Percentiles rank a stretch among this genome's conserved stretches.
Evolutionary conservation across 1,140 invertebrate species (phyloP).

Genomic region (Dryas iulia): DNA sequence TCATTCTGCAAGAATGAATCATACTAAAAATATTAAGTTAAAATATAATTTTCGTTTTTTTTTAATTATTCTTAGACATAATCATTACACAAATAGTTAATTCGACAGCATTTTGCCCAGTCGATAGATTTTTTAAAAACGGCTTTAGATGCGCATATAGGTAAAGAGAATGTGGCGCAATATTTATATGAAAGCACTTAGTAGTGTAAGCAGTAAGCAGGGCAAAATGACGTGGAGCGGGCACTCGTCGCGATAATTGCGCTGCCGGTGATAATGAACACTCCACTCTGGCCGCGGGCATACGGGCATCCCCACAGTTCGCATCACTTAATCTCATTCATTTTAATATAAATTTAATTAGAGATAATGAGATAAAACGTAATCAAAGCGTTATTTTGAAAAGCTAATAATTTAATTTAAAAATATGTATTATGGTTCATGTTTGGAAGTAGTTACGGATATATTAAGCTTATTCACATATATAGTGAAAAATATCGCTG

Average conservation of each 20-base stretch:
- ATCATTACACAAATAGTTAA: too few relatives aligned
- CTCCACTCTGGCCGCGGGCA: background rate
- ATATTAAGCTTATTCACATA: too few relatives aligned
- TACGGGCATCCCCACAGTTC: background rate
- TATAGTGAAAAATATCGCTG: too few relatives aligned
- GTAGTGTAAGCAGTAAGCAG: slow-evolving; percentile 16
- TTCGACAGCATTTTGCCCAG: too few relatives aligned
- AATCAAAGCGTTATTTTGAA: background rate
- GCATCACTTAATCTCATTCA: background rate
- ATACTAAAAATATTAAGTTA: too few relatives aligned
- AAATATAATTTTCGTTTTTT: too few relatives aligned
- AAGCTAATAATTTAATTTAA: background rate
- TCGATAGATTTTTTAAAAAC: too few relatives aligned
- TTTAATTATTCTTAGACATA: too few relatives aligned
- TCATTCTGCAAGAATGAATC: too few relatives aligned
- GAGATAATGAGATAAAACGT: background rate
- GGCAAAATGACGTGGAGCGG: slow-evolving; percentile 10
- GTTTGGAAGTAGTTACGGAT: too few relatives aligned
- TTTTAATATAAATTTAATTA: background rate
- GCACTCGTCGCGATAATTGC: slow-evolving; percentile 22
- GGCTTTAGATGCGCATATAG: too few relatives aligned
- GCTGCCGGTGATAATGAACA: slow-evolving; percentile 15
- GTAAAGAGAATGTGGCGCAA: slow-evolving; percentile 6
- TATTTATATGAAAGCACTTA: slow-evolving; percentile 13
- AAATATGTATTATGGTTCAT: background rate